phyloP scores from a whole-genome alignment of 2,113 vertebrate species.

The Hyperopisus bebe region DNA sequence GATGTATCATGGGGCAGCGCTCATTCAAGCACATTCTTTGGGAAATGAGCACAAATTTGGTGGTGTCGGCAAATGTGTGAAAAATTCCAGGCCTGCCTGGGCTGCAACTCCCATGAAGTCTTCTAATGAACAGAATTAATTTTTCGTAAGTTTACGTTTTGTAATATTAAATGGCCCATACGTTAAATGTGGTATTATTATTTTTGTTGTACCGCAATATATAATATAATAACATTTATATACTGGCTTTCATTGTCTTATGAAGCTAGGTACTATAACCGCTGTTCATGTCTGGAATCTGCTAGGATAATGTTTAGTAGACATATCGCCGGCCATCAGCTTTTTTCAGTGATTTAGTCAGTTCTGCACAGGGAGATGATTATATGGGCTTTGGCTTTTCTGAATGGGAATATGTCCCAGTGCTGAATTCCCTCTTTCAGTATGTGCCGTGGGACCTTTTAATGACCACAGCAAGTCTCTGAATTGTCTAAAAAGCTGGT shows the following conservation, averaged over 20 bases:
- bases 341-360: background rate
- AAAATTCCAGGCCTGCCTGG: background rate
- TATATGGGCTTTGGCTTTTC: background rate
- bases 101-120: background rate
- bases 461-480: background rate
- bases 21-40: background rate
- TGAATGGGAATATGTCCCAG: background rate
- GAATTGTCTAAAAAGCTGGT: constrained; percentile 4
- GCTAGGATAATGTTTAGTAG: background rate
- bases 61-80: background rate
- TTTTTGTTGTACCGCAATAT: no score
- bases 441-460: background rate
- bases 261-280: background rate
- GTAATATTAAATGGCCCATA: background rate
- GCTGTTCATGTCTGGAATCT: background rate
- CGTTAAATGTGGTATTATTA: background rate
- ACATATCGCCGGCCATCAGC: background rate
- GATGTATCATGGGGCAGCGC: background rate
- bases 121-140: background rate
- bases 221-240: no score
- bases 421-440: background rate
- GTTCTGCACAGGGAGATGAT: background rate
- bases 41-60: background rate
- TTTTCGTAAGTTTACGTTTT: background rate
- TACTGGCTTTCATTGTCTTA: background rate